Evolutionary conservation across 2,113 vertebrate genomes (phyloP), one percentile per base, ranked within the genome.

Genomic region (Megaceryle maxima): DNA sequence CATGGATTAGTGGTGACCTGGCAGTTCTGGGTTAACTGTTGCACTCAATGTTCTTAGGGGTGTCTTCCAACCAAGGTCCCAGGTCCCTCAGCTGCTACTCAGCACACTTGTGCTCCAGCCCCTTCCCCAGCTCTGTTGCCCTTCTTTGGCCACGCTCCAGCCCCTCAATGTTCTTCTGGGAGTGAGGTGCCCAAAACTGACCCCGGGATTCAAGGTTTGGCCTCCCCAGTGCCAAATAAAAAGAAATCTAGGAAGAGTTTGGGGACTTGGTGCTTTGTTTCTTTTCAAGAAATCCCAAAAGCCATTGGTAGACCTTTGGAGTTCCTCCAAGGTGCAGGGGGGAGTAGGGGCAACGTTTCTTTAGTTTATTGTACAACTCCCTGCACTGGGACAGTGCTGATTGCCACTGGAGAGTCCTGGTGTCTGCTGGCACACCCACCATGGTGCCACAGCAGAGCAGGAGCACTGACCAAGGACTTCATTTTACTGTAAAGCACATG

Each of bases 371-470:
- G 18, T 13, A 5, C 33, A 7, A 3, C n/a, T 5, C 10, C 43
- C 43, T 11, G 21, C 13, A 2, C 28, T 24, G 1, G 1, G 10
- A 1, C 1, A 2, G 75, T 2, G 26, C 85, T 25, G 51, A 0
- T 68, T 31, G 21, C 60, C 33, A 1, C 9, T 4, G 57, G 70
- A 35, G 25, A 12, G 66, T 6, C 29, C 48, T 31, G 35, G 17
- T 6, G 3, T 9, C 66, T 17, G n/a, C 67, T 39, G 68, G 29
- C 83, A 9, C 10, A 2, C 12, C 57, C 57, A 68, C 62, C 10
- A 1, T 5, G 18, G 8, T 80, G 72, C 63, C 81, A 3, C 50
- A 14, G n/a, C 16, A 0, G 1, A 3, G 18, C 37, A 24, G 78
- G 37, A 56, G 50, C 46, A 20, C 50, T 41, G 79, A 13, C 33